Base-by-base conservation (phyloP, 2,888 invertebrate species). In the Trichopoda pennipes region DNA sequence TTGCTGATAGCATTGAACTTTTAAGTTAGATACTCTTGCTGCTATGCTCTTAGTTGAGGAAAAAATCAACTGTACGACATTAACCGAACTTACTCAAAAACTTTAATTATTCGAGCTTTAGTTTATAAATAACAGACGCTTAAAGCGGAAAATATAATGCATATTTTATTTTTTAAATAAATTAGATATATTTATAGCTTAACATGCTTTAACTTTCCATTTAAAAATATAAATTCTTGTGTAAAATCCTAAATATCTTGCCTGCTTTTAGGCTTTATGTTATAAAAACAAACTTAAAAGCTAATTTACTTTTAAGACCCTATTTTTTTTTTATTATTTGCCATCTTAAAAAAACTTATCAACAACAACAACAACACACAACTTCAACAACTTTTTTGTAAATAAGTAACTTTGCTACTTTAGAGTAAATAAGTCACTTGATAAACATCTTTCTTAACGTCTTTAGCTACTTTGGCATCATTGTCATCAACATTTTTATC, bases 401-500 rank as follows among this genome's bases (percentile, higher is more conserved):
- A 58, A 55, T 21, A 68, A 7, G 38, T 44, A 7, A 51, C 42
- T 38, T 47, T 60, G 7, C 8, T 69, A 12, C 51, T 72, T 51
- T 47, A 44, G 60, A 72, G 53, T 66, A 79, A 60, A 66, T 53
- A 73, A 79, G 66, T 66, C 60, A 53, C 21, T 64, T 44, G 78
- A 72, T 78, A 72, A 58, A 66, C 23, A 72, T 66, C 58, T 64
- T 44, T 10, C 49, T 49, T 7, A 64, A 35, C 19, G 12, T 42
- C 38, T n/a, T 28, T 28, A 42, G 14, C 14, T 23, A 17, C 38
- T 12, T 23, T 49, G 23, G 14, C 16, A 6, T 56, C n/a, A 23
- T 42, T 32, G 2, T 60, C 47, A 28, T 4, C 55, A 53, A 19
- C 8, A 12, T 28, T 51, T 14, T 51, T 35, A 51, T 53, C 16